phyloP scores from a whole-genome alignment of 92 coral and sea anemone species.

The Desmophyllum pertusum region DNA sequence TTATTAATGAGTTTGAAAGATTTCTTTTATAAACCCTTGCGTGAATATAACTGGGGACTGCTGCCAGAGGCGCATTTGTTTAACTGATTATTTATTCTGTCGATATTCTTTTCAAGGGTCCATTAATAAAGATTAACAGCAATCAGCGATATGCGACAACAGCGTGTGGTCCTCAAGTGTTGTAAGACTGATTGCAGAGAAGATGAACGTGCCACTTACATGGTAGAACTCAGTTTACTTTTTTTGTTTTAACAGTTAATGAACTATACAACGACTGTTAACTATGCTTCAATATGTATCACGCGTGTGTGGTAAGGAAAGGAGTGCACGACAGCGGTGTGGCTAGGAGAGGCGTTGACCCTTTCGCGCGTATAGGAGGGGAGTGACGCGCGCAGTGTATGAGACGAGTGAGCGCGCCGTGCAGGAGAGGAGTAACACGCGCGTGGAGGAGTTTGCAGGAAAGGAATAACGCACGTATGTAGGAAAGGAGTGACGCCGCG shows the following conservation, averaged over 20 bases:
- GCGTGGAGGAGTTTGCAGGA: too few species aligned
- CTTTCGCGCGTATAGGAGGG: neutral
- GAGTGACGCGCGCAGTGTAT: neutral
- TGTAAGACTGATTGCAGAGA: slow-evolving; percentile 80
- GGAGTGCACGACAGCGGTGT: too few species aligned
- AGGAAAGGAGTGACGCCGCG: neutral
- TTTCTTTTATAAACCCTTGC: too few species aligned
- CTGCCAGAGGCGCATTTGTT: too few species aligned
- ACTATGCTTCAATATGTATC: too few species aligned
- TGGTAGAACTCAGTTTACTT: slow-evolving; percentile 41
- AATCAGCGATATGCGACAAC: slow-evolving; percentile 96
- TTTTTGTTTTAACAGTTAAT: neutral
- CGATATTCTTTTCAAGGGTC: slow-evolving; percentile 72
- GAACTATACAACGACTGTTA: neutral
- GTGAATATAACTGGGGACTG: too few species aligned
- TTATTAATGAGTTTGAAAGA: too few species aligned
- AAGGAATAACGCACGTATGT: neutral
- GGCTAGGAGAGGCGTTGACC: neutral
- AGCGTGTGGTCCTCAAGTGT: slow-evolving; percentile 94
- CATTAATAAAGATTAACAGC: slow-evolving; percentile 82
- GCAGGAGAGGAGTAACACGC: neutral
- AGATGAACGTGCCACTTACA: slow-evolving; percentile 77
- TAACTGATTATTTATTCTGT: neutral
- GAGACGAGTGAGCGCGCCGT: neutral
- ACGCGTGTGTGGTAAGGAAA: too few species aligned